These are phyloP conservation scores for Torymus tubicola DNA, from an alignment of 2,888 invertebrate species.

Conservation along the genomic window DNA sequence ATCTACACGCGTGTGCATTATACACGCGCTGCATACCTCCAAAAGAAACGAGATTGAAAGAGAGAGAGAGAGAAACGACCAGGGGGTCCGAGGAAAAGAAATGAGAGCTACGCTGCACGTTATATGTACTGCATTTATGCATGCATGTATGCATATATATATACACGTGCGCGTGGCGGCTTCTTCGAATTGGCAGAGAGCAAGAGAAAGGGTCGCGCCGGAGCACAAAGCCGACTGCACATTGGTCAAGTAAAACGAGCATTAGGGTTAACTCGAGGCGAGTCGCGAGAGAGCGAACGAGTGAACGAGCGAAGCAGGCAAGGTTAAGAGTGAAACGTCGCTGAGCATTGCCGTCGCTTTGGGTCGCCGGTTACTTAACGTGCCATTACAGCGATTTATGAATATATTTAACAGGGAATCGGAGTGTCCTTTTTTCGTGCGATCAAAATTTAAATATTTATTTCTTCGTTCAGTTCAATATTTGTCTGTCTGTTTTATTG, in stretches of 20 bases:
- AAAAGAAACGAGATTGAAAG: neutral
- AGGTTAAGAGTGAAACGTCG: conserved; percentile 31
- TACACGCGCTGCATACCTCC: neutral
- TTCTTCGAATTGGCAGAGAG: conserved; percentile 25
- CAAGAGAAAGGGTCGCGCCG: conserved; percentile 19
- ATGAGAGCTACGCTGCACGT: neutral
- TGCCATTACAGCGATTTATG: neutral
- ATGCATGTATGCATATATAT: neutral
- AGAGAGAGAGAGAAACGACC: conserved; percentile 10
- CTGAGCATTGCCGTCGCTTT: conserved; percentile 3
- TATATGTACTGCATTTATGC: neutral
- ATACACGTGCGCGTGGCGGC: neutral
- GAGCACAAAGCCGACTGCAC: conserved; percentile 32
- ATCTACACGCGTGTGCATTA: neutral
- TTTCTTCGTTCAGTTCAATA: too few relatives aligned
- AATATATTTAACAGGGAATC: neutral
- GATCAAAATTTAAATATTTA: too few relatives aligned
- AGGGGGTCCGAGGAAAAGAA: neutral
- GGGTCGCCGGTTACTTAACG: neutral
- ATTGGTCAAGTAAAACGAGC: conserved; percentile 45
- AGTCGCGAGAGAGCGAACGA: neutral
- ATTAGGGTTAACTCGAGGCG: conserved; percentile 30
- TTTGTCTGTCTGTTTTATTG: too few relatives aligned
- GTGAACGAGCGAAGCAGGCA: too few relatives aligned
- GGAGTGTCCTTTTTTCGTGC: too few relatives aligned